Evolutionary conservation across 2,797 vertebrate species (phyloP), one percentile per base, ranked within the genome.

Genomic region (Phrynocephalus guinanensis): DNA sequence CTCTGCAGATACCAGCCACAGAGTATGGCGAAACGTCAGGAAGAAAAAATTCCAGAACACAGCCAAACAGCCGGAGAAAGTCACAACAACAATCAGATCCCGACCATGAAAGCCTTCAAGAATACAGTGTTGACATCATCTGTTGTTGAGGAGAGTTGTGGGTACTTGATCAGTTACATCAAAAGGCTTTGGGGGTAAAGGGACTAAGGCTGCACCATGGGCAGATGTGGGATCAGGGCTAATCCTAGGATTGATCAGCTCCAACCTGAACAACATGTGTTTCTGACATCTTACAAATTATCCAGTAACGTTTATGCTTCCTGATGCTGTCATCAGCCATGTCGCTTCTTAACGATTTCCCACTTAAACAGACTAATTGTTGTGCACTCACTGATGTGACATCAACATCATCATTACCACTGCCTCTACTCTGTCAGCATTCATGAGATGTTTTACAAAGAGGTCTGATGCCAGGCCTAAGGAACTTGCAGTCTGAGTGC

Each of bases 211-310:
- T 56, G 15, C 30, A 11, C 20, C 18, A 24, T 22, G 48, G 20
- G 24, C 63, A 77, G 48, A 77, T 87, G 80, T 83, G 11, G 50
- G 26, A 79, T 77, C 22, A 38, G n/a, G n/a, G 68, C 24, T 77
- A 87, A 83, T 82, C 5, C 38, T 70, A 28, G 50, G 63, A 68
- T 4, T 44, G 24, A 77, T 13, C 2, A 16, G 63, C 22, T 83
- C 6, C 70, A 81, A 16, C 67, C 56, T 56, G 52, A 33, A 60
- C 79, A 83, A 83, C 7, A 5, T 78, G 44, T 22, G 60, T 83
- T 82, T 78, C 22, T 56, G 60, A 60, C 26, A 71, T 78, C 75
- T 87, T 66, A 56, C 22, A 82, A 85, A 77, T 70, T 86, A 68
- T 56, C 56, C 50, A 38, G 48, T 15, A 68, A 70, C 38, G 56